Conservation (phyloP, 2,888 invertebrate genomes). For the Pinctada fucata region DNA sequence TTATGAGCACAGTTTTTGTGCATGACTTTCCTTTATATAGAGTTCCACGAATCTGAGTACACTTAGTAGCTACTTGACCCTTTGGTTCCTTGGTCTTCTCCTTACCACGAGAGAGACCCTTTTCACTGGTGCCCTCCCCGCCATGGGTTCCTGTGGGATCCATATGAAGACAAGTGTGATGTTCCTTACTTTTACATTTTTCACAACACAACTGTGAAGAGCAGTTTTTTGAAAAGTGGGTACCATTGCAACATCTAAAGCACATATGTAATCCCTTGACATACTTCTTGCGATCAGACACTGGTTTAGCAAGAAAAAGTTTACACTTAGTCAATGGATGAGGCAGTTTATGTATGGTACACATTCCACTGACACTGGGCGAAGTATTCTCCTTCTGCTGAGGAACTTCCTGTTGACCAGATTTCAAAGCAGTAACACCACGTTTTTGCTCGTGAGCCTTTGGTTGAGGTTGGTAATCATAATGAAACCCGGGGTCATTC, state of each 20-base stretch:
- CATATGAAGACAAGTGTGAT: conserved; percentile 17
- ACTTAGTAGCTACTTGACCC: conserved; percentile 16
- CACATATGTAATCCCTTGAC: conserved; percentile 11
- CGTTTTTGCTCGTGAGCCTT: too few relatives aligned
- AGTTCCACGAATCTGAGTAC: conserved; percentile 39
- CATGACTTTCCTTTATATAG: conserved; percentile 45
- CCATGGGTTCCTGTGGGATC: conserved; percentile 14
- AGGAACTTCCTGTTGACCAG: too few relatives aligned
- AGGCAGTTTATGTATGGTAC: neutral
- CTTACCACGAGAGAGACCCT: neutral
- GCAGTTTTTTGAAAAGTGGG: conserved; percentile 10
- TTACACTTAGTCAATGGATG: neutral
- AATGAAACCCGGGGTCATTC: neutral
- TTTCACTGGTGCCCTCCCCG: conserved; percentile 11
- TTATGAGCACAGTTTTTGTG: conserved; percentile 44
- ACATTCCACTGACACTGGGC: neutral
- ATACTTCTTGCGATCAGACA: conserved; percentile 19
- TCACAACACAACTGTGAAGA: neutral
- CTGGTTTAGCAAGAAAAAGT: neutral
- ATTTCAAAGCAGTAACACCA: too few relatives aligned
- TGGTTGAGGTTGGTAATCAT: neutral
- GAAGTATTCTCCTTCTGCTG: too few relatives aligned
- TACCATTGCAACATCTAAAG: conserved; percentile 24
- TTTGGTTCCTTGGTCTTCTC: neutral
- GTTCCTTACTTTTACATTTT: conserved; percentile 10